phyloP scores from a whole-genome alignment of 2,113 vertebrate species.

The Dicentrarchus labrax region DNA sequence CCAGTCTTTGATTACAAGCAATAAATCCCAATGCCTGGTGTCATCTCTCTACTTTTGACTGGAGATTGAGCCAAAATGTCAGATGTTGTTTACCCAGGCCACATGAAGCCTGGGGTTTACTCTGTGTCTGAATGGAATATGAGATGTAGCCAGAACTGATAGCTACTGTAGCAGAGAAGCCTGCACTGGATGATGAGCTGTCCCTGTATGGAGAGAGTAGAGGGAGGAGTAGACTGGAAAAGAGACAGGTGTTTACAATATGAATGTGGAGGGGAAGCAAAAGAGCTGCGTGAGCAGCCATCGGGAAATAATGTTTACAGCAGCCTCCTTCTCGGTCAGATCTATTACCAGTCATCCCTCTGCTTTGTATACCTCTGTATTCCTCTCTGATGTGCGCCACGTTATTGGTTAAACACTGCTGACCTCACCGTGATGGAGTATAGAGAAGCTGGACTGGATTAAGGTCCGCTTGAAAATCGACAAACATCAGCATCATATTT shows the following conservation, averaged over 20 bases:
- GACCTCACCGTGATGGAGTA: conserved; percentile 55
- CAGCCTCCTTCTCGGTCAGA: conserved; percentile 37
- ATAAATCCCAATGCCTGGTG: neutral
- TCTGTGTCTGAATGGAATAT: conserved; percentile 40
- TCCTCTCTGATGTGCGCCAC: conserved; percentile 40
- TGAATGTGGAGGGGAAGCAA: conserved; percentile 47
- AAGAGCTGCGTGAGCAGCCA: conserved; percentile 40
- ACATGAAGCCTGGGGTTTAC: conserved; percentile 16
- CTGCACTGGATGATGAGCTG: conserved; percentile 45
- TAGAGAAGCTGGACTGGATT: conserved; percentile 50
- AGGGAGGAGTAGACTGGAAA: conserved; percentile 4
- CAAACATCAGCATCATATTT: conserved; percentile 64
- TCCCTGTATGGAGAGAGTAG: conserved; percentile 12
- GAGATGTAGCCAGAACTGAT: conserved; percentile 35
- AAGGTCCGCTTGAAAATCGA: conserved; percentile 47
- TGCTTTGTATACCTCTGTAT: conserved; percentile 55
- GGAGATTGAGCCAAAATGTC: conserved; percentile 34
- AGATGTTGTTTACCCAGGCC: conserved; percentile 52
- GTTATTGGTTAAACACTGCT: conserved; percentile 49
- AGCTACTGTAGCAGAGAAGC: conserved; percentile 23
- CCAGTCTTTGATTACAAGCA: neutral
- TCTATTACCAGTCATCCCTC: conserved; percentile 53
- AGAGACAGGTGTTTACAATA: conserved; percentile 58
- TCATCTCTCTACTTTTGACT: conserved; percentile 17
- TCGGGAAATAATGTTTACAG: conserved; percentile 66